These are phyloP conservation scores for Bursaphelenchus mucronatus DNA, from an alignment of 1,140 invertebrate genomes.

Conservation along the genomic window DNA sequence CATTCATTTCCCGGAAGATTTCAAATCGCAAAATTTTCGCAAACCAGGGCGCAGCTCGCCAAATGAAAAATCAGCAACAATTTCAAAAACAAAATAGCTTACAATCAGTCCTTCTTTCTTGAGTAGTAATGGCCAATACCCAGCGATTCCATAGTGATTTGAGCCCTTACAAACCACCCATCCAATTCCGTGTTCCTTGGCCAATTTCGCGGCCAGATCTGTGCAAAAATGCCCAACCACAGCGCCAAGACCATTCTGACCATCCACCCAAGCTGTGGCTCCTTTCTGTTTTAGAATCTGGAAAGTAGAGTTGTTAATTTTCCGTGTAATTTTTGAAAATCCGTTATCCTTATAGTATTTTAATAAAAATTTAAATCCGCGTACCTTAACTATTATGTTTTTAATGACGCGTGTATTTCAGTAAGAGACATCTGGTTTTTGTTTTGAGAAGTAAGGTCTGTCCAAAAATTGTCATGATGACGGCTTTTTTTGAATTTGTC, in stretches of 20 bases:
- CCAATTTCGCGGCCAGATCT: slow-evolving; percentile 73
- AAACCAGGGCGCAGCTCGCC: neutral
- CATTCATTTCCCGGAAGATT: slow-evolving; percentile 9
- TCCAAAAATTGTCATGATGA: neutral
- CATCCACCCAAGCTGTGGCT: slow-evolving; percentile 59
- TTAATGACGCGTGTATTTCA: neutral
- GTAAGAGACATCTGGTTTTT: neutral
- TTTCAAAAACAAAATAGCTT: slow-evolving; percentile 29
- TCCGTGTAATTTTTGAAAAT: slow-evolving; percentile 35
- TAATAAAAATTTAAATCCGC: too few relatives aligned
- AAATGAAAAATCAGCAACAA: neutral
- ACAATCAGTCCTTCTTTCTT: slow-evolving; percentile 72
- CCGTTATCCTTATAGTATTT: neutral
- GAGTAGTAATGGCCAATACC: slow-evolving; percentile 67
- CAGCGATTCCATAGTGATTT: slow-evolving; percentile 86
- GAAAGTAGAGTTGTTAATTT: slow-evolving; percentile 7
- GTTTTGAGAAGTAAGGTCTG: neutral
- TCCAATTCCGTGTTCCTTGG: slow-evolving; percentile 72
- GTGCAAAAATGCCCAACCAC: slow-evolving; percentile 84
- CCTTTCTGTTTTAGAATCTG: slow-evolving; percentile 49
- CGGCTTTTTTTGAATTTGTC: neutral
- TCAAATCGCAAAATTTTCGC: slow-evolving; percentile 1
- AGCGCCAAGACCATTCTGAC: slow-evolving; percentile 65
- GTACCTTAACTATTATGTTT: too few relatives aligned
- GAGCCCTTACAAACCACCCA: slow-evolving; percentile 79